Percentiles rank a stretch among this genome's conserved stretches.
These are phyloP conservation scores for Cryptus viduatorius DNA, from an alignment of 2,888 invertebrate species.

Conservation along the genomic window DNA sequence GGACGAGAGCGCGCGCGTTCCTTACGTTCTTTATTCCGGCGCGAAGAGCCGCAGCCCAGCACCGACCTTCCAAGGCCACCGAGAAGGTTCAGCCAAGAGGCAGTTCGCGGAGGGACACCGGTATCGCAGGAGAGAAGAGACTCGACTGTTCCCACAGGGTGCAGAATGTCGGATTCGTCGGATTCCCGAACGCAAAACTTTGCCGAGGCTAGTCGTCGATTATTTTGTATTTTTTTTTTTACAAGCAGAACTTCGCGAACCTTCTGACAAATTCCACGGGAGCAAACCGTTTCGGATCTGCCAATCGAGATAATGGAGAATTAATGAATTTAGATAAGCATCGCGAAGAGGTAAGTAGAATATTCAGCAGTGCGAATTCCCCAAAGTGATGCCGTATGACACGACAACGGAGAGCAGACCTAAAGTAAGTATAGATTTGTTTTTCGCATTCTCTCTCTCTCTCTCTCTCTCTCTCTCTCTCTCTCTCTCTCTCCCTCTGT, in stretches of 20 bases:
- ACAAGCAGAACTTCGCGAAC: not conserved
- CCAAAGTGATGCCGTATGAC: slow-evolving; percentile 54
- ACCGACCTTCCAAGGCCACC: slow-evolving; percentile 73
- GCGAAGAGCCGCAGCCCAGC: slow-evolving; percentile 48
- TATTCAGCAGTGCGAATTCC: slow-evolving; percentile 28
- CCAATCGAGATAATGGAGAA: slow-evolving; percentile 48
- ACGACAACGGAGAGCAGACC: not conserved
- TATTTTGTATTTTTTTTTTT: slow-evolving; percentile 19
- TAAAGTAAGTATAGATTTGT: slow-evolving; percentile 39
- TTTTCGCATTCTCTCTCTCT: slow-evolving; percentile 49
- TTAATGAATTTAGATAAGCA: slow-evolving; percentile 60
- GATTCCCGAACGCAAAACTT: slow-evolving; percentile 47
- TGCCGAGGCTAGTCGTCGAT: slow-evolving; percentile 18
- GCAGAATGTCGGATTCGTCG: slow-evolving; percentile 69
- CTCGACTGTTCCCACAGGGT: slow-evolving; percentile 44
- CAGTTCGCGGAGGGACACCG: slow-evolving; percentile 2
- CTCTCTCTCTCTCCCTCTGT: slow-evolving; percentile 43
- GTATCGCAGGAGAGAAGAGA: slow-evolving; percentile 9
- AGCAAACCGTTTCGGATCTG: slow-evolving; percentile 47
- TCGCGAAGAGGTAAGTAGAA: slow-evolving; percentile 11
- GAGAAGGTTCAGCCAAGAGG: slow-evolving; percentile 46
- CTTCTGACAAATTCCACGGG: slow-evolving; percentile 63
- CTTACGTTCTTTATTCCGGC: slow-evolving; percentile 61
- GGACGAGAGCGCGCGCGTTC: slow-evolving; percentile 37
- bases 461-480: slow-evolving; percentile 55